A percentile compares a stretch with the other conserved stretches of the same genome.
Evolutionary conservation across 1,140 invertebrate species (phyloP).

Genomic region (Linepithema humile): DNA sequence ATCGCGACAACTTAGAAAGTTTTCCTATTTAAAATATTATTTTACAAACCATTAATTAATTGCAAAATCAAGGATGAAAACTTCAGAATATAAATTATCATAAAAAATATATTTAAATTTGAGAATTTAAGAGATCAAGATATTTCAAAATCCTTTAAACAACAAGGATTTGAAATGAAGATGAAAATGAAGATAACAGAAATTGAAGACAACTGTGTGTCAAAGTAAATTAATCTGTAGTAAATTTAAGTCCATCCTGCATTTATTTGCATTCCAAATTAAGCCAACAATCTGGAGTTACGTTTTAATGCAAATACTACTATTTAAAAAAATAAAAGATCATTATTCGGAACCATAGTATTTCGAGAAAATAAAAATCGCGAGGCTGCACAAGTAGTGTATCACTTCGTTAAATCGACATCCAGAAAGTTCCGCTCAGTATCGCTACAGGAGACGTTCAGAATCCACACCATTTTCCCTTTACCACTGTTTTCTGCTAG

Average conservation of each 20-base stretch:
- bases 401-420: conserved; percentile 18
- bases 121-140: background rate
- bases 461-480: conserved; percentile 26
- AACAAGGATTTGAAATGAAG: too few relatives aligned
- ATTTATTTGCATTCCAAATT: too few relatives aligned
- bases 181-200: too few relatives aligned
- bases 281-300: too few relatives aligned
- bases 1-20: background rate
- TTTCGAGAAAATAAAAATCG: background rate
- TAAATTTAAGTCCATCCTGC: too few relatives aligned
- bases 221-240: too few relatives aligned
- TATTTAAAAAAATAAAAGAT: too few relatives aligned
- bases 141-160: background rate
- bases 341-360: too few relatives aligned
- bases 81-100: background rate
- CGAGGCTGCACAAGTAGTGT: background rate
- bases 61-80: background rate
- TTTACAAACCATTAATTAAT: too few relatives aligned
- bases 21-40: background rate
- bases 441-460: background rate
- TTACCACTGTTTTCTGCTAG: conserved; percentile 23
- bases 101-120: background rate
- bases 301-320: too few relatives aligned
- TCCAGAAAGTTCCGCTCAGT: background rate
- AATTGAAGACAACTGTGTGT: too few relatives aligned